These are phyloP conservation scores for Tortricodes alternella DNA, from an alignment of 2,888 invertebrate genomes.

Conservation along the genomic window DNA sequence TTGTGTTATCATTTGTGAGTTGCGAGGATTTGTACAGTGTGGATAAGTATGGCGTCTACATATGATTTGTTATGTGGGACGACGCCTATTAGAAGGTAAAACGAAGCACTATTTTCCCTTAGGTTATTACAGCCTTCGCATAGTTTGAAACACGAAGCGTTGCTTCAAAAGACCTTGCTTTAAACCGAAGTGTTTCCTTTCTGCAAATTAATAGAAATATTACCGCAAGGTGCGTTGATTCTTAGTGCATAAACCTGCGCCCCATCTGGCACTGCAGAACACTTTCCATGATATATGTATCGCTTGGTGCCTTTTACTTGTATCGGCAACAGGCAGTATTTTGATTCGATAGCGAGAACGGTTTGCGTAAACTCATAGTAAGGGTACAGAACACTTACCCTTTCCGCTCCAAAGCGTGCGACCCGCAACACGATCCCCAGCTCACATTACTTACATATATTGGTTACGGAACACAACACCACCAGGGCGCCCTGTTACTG, in stretches of 20 bases:
- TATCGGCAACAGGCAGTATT: too few relatives aligned
- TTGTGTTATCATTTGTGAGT: constrained; percentile 25
- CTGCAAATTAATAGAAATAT: background rate
- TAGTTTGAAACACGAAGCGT: too few relatives aligned
- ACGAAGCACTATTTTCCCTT: background rate
- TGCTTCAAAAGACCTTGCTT: too few relatives aligned
- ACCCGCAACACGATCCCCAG: constrained; percentile 61
- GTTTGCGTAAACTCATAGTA: too few relatives aligned
- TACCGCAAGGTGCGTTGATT: background rate
- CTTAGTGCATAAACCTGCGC: constrained; percentile 31
- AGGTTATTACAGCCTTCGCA: too few relatives aligned
- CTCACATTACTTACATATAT: constrained; percentile 73
- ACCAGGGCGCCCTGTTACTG: constrained; percentile 55
- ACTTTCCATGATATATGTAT: too few relatives aligned
- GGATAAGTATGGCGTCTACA: constrained; percentile 7
- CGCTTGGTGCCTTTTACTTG: too few relatives aligned
- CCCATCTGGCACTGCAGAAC: constrained; percentile 17
- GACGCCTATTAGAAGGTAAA: constrained; percentile 3
- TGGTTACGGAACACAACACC: constrained; percentile 64
- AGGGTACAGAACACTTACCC: too few relatives aligned
- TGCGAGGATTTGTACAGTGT: constrained; percentile 3
- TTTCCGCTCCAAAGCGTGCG: constrained; percentile 72
- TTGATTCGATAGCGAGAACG: too few relatives aligned
- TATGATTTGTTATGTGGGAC: constrained; percentile 1
- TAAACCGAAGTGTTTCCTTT: background rate